Conservation (phyloP, 2,797 vertebrate genomes). For the Thripadectes ignobilis region DNA sequence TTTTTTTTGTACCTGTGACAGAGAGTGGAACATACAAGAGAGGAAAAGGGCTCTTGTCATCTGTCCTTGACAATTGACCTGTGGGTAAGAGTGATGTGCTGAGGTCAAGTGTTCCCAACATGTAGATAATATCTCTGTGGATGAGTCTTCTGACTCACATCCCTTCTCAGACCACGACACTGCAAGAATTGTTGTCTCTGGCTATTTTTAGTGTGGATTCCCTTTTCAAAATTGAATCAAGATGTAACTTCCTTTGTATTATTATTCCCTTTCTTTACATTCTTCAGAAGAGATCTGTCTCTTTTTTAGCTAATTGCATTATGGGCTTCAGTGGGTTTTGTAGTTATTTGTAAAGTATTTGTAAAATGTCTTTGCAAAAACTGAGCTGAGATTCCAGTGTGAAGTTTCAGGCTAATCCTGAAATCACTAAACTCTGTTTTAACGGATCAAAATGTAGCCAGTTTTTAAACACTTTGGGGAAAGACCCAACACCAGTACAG, state of each 20-base stretch:
- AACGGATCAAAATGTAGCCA: background rate
- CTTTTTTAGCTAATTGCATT: background rate
- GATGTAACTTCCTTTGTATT: background rate
- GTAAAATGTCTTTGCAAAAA: background rate
- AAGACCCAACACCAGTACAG: constrained; percentile 3
- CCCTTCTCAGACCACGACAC: background rate
- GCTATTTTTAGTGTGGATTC: background rate
- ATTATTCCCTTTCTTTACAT: background rate
- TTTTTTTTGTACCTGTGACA: background rate
- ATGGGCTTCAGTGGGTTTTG: background rate
- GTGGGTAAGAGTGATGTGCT: background rate
- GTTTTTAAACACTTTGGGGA: constrained; percentile 33
- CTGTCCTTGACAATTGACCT: background rate
- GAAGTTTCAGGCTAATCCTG: background rate
- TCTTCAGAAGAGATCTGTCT: background rate
- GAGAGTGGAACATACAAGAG: background rate
- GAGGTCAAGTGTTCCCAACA: background rate
- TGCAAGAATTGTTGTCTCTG: background rate
- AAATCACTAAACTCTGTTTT: background rate
- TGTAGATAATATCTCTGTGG: background rate
- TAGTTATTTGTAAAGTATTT: background rate
- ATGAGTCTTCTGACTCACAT: background rate
- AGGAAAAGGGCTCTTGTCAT: background rate
- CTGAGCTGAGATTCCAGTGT: background rate
- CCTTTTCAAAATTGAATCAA: background rate